These are phyloP conservation scores for Pollenia angustigena DNA, from an alignment of 2,888 invertebrate species.

Conservation along the genomic window DNA sequence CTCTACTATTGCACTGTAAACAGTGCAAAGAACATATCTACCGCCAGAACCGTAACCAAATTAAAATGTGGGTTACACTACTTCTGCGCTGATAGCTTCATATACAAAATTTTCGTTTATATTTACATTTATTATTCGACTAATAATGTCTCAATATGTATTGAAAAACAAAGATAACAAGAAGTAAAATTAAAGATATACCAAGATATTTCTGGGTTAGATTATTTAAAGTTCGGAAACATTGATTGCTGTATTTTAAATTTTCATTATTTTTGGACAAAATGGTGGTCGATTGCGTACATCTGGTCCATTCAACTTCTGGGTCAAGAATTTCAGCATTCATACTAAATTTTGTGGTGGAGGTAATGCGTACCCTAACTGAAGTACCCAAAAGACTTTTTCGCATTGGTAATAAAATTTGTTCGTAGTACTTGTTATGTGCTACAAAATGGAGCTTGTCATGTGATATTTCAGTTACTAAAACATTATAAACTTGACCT, in stretches of 20 bases:
- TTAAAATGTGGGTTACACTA: too few species aligned
- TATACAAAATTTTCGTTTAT: neutral
- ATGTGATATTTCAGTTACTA: conserved; percentile 97
- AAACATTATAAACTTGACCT: conserved; percentile 87
- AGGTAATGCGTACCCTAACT: conserved; percentile 90
- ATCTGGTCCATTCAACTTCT: conserved; percentile 85
- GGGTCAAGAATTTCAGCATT: conserved; percentile 87
- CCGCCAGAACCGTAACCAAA: too few species aligned
- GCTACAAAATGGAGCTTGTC: conserved; percentile 96
- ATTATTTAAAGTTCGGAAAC: conserved; percentile 21
- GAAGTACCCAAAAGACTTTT: conserved; percentile 92
- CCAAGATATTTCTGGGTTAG: conserved; percentile 76
- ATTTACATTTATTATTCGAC: conserved; percentile 55
- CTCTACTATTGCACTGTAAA: too few species aligned
- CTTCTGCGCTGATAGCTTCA: too few species aligned
- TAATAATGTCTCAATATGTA: conserved; percentile 73
- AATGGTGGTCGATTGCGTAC: conserved; percentile 29
- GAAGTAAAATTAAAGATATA: conserved; percentile 81
- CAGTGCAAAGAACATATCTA: too few species aligned
- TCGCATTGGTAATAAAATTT: conserved; percentile 92
- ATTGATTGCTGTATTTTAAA: neutral
- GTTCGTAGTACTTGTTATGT: conserved; percentile 98
- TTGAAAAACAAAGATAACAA: conserved; percentile 82
- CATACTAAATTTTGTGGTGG: conserved; percentile 91
- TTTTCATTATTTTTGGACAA: neutral